Evolutionary conservation across 2,113 vertebrate genomes (phyloP).

Genomic region (Rhinoptilus africanus): DNA sequence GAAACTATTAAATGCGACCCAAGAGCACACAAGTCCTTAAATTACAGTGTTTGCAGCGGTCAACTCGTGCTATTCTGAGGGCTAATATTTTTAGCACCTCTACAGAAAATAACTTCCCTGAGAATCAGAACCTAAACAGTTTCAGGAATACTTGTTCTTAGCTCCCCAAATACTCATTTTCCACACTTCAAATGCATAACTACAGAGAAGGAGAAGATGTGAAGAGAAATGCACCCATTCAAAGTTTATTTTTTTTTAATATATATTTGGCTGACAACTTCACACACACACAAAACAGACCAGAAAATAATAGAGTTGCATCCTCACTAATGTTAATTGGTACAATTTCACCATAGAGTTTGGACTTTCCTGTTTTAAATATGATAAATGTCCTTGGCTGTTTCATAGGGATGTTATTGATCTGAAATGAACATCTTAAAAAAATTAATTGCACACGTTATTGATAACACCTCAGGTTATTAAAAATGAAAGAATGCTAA

Average conservation of each 20-base stretch:
- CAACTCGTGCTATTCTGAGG: slow-evolving; percentile 4
- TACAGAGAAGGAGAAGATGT: not conserved
- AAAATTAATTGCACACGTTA: slow-evolving; percentile 7
- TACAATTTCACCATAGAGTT: not conserved
- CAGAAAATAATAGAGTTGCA: not conserved
- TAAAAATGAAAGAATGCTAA: slow-evolving; percentile 42
- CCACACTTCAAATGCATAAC: not conserved
- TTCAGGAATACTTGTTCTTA: not conserved
- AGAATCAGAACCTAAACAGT: slow-evolving; percentile 3
- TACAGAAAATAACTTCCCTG: slow-evolving; percentile 11
- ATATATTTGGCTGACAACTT: not conserved
- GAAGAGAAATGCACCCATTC: not conserved
- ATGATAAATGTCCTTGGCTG: not conserved
- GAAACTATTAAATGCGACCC: not conserved
- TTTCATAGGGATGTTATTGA: not conserved
- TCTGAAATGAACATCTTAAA: slow-evolving; percentile 12
- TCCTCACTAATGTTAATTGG: not conserved
- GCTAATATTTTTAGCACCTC: slow-evolving; percentile 46
- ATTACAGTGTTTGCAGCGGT: slow-evolving; percentile 27
- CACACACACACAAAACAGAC: too few relatives aligned
- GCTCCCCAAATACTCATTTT: not conserved
- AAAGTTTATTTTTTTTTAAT: not conserved
- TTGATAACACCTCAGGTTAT: not conserved
- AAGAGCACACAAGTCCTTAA: not conserved
- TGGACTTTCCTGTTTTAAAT: not conserved